phyloP scores from a whole-genome alignment of 2,888 invertebrate species.

The Unio delphinus region DNA sequence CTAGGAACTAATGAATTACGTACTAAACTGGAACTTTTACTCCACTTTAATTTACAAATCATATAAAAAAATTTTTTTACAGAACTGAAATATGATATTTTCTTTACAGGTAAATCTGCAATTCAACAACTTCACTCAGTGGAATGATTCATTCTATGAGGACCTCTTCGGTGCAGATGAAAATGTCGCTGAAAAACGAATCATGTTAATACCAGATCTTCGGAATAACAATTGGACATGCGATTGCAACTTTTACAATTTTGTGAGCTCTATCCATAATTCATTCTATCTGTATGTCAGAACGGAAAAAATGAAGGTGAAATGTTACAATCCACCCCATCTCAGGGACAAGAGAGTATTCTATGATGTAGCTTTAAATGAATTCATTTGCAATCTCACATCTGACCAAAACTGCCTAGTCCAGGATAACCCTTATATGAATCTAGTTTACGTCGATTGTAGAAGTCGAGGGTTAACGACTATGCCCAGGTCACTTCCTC shows the following conservation, averaged over 20 bases:
- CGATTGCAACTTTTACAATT: conserved; percentile 32
- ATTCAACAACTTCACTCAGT: too few species aligned
- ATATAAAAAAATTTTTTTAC: too few species aligned
- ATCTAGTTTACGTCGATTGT: conserved; percentile 28
- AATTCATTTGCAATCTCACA: conserved; percentile 34
- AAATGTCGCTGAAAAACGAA: too few species aligned
- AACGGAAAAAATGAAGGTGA: conserved; percentile 14
- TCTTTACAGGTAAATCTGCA: too few species aligned
- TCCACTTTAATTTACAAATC: too few species aligned
- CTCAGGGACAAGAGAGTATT: conserved; percentile 21
- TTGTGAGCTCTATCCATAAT: conserved; percentile 10
- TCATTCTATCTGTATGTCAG: conserved; percentile 27
- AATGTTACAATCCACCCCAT: conserved; percentile 29
- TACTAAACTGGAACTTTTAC: too few species aligned
- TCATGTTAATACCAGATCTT: conserved; percentile 12
- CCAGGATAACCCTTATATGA: conserved; percentile 27
- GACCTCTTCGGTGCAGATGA: too few species aligned
- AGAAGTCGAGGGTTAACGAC: conserved; percentile 7
- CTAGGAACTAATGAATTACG: too few species aligned
- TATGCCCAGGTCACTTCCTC: conserved; percentile 21
- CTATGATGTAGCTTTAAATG: conserved; percentile 15
- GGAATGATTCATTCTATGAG: too few species aligned
- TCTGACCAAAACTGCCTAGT: conserved; percentile 18
- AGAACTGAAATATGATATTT: too few species aligned
- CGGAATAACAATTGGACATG: conserved; percentile 32